Percentiles rank a stretch among this genome's conserved stretches.
These are phyloP conservation scores for Pungitius pungitius DNA, from an alignment of 2,113 vertebrate genomes.

Conservation along the genomic window DNA sequence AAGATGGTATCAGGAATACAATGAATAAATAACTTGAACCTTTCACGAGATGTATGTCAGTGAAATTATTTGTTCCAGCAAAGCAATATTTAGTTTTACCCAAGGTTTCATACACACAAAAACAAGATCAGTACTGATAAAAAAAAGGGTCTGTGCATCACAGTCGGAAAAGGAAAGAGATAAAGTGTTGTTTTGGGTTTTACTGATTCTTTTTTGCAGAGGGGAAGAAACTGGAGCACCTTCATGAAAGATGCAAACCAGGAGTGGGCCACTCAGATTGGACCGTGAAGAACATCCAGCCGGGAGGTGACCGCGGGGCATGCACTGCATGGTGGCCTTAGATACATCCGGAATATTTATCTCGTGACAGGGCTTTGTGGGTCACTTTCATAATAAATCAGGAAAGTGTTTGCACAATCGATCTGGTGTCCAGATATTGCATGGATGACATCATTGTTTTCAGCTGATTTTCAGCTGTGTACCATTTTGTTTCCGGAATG, in stretches of 20 bases:
- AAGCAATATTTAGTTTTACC: too few relatives aligned
- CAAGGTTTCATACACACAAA: too few relatives aligned
- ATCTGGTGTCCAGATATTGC: not conserved
- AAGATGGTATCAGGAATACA: too few relatives aligned
- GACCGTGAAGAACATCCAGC: not conserved
- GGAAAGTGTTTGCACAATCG: not conserved
- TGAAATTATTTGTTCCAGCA: not conserved
- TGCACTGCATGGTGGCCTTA: not conserved
- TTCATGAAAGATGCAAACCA: slow-evolving; percentile 2
- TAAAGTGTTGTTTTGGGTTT: not conserved
- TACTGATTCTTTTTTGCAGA: not conserved
- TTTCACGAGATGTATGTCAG: not conserved
- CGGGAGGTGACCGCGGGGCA: not conserved
- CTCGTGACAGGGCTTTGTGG: not conserved
- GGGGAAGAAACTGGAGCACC: not conserved
- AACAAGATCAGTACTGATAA: too few relatives aligned
- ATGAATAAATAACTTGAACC: not conserved
- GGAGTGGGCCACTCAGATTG: not conserved
- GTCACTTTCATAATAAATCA: not conserved
- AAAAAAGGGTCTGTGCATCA: not conserved
- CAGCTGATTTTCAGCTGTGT: not conserved
- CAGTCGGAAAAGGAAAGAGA: not conserved
- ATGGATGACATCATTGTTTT: not conserved
- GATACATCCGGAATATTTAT: not conserved
- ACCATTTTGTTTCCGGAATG: not conserved